Evolutionary conservation across 1,140 invertebrate species (phyloP), one percentile per base, ranked within the genome.

Genomic region (Tetraneura akinire): DNA sequence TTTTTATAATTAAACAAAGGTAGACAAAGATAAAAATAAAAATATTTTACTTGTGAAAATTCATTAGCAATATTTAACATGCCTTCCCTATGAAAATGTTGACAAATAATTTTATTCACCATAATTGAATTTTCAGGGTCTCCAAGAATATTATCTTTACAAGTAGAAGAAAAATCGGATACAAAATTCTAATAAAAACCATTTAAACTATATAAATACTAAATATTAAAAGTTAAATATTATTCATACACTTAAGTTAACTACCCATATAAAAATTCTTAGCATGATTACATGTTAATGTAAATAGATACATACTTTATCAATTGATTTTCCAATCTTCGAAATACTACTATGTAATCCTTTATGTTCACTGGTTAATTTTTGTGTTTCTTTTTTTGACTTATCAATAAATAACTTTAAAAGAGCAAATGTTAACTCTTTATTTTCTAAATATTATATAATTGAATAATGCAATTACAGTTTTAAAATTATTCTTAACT

Each of bases 321-420:
- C 97, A 83, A 98, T 96, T 0, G 94, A 92, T 88, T 98, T 98
- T 21, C 97, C 97, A 47, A 98, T 95, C 89, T 96, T 96, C 0
- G 96, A 98, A 1, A 99, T 96, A 73, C 94, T 93, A 81, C 93
- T 93, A 85, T 97, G 95, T 14, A 91, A 86, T 82, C 92, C 91
- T 82, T 91, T 86, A 81, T 92, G 91, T 87, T 96, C 93, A 80
- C 92, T 90, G 4, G 94, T 92, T 80, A 96, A 86, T 84, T 91
- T 88, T 81, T 91, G 90, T 0, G 64, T 55, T 16, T 80, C 32
- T 11, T 51, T 18, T 26, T 47, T 76, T 32, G 47, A 60, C 16
- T 81, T 70, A 55, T 49, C 1, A 21, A 60, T 21, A 1, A 80
- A 80, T 47, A 13, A 18, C 62, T 60, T 45, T 78, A 78, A 6